phyloP scores from a whole-genome alignment of 2,797 vertebrate species.

The Pipistrellus kuhlii region DNA sequence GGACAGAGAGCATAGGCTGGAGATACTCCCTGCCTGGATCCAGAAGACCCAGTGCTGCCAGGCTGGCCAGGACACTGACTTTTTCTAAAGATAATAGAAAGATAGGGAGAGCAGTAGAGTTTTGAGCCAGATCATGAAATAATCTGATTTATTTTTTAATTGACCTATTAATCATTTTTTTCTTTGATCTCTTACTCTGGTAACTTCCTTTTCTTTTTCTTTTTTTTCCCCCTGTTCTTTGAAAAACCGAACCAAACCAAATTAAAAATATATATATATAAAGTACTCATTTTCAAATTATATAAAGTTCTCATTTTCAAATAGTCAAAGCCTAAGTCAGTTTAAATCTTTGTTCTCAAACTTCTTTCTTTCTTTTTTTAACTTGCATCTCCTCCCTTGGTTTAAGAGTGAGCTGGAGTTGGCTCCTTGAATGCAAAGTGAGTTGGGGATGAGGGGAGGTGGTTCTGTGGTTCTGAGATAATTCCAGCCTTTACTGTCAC shows the following conservation, averaged over 20 bases:
- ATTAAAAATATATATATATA: not conserved
- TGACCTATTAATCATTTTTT: not conserved
- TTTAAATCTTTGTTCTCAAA: not conserved
- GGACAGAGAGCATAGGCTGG: not conserved
- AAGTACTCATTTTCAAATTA: not conserved
- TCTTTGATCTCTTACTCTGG: not conserved
- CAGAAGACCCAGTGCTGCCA: not conserved
- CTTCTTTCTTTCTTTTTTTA: not conserved
- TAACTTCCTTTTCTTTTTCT: not conserved
- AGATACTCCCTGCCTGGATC: not conserved
- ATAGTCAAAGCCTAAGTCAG: not conserved
- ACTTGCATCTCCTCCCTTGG: not conserved
- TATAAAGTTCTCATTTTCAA: not conserved
- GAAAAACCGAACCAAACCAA: not conserved
- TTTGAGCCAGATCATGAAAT: not conserved
- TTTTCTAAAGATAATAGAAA: slow-evolving; percentile 1
- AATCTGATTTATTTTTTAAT: not conserved
- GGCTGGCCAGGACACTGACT: not conserved
- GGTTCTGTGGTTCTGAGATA: not conserved
- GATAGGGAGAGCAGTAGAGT: not conserved
- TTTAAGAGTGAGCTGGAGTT: not conserved
- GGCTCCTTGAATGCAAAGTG: not conserved
- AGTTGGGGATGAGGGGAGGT: not conserved
- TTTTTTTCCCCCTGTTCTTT: not conserved
- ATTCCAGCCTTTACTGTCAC: not conserved